phyloP scores from a whole-genome alignment of 2,113 vertebrate species.

The Acrocephalus arundinaceus region DNA sequence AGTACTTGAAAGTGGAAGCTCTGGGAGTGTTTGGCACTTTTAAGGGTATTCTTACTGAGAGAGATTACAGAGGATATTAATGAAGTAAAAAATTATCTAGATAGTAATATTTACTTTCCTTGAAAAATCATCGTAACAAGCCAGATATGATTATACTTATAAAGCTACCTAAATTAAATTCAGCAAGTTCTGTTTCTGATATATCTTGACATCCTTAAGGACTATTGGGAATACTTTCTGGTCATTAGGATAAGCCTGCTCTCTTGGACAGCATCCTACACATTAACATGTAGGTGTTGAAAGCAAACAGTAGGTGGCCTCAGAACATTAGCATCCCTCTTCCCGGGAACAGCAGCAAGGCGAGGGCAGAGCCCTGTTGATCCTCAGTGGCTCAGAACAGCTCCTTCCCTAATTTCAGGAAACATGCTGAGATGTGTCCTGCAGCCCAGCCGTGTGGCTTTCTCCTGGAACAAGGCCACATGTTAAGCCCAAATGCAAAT shows the following conservation, averaged over 20 bases:
- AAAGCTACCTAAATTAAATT: background rate
- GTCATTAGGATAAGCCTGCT: background rate
- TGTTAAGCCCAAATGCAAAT: background rate
- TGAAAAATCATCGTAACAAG: background rate
- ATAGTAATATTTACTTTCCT: background rate
- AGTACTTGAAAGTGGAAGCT: conserved; percentile 17
- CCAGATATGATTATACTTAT: background rate
- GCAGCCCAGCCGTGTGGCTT: background rate
- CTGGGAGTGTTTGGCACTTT: background rate
- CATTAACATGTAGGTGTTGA: background rate
- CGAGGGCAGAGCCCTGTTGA: background rate
- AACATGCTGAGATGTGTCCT: background rate
- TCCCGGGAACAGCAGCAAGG: background rate
- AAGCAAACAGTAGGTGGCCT: conserved; percentile 65
- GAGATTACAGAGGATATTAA: background rate
- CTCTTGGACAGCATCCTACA: background rate
- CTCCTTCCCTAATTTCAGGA: background rate
- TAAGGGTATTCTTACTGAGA: background rate
- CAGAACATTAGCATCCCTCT: conserved; percentile 50
- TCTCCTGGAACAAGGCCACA: background rate
- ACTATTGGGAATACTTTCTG: background rate
- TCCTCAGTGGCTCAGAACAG: background rate
- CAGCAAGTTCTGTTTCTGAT: background rate
- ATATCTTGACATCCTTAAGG: background rate
- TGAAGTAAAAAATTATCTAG: background rate